A percentile compares a stretch with the other conserved stretches of the same genome.
Conservation (phyloP, 2,888 invertebrate genomes). For the Busseola fusca region DNA sequence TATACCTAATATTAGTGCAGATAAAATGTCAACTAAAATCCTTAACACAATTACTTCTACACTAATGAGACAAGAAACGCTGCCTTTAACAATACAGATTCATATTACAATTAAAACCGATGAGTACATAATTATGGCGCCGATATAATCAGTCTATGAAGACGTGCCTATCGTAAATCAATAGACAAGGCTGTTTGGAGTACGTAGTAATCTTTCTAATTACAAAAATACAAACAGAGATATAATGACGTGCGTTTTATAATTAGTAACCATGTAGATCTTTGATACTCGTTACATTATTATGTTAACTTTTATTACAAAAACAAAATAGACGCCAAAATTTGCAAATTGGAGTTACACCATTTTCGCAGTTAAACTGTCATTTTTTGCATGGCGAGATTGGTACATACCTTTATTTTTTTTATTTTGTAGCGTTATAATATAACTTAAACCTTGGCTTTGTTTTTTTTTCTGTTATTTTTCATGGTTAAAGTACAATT, state of each 20-base stretch:
- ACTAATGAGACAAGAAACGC: slow-evolving; percentile 30
- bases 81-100: slow-evolving; percentile 24
- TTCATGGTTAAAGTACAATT: slow-evolving; percentile 8
- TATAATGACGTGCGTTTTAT: slow-evolving; percentile 30
- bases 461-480: slow-evolving; percentile 3
- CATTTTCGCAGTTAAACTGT: slow-evolving; percentile 19
- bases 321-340: slow-evolving; percentile 6
- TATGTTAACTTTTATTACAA: not conserved
- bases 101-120: slow-evolving; percentile 46
- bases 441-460: not conserved
- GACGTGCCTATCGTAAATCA: slow-evolving; percentile 51
- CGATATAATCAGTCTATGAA: slow-evolving; percentile 41
- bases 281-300: not conserved
- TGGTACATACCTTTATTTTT: not conserved
- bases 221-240: slow-evolving; percentile 50
- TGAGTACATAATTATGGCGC: slow-evolving; percentile 36
- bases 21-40: not conserved
- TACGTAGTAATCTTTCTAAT: slow-evolving; percentile 42
- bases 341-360: slow-evolving; percentile 25
- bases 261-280: not conserved
- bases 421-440: not conserved
- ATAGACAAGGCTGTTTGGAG: slow-evolving; percentile 35
- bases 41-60: slow-evolving; percentile 4
- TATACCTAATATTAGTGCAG: too few species aligned
- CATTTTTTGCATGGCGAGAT: not conserved